These are phyloP conservation scores for Pachyramphus minor DNA, from an alignment of 2,113 vertebrate genomes.

Conservation along the genomic window DNA sequence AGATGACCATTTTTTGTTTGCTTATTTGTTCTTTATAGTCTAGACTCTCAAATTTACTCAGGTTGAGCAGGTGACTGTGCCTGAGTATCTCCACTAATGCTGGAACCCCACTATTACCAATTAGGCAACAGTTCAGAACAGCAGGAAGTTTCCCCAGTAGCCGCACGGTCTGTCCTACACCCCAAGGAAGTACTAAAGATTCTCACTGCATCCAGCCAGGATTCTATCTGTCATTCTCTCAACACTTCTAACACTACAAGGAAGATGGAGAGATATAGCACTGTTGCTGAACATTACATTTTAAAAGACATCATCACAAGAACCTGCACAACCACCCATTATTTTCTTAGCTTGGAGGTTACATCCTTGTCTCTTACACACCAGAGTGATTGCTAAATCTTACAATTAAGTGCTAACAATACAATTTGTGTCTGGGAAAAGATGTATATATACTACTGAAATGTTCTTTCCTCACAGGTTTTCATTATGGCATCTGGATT, in stretches of 20 bases:
- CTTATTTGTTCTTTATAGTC: neutral
- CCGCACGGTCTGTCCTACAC: accelerated
- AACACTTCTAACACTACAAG: neutral
- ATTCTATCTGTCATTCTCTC: neutral
- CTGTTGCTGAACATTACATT: neutral
- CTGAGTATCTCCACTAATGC: neutral
- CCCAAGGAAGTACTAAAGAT: neutral
- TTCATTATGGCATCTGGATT: neutral
- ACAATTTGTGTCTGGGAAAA: neutral
- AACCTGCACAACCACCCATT: neutral
- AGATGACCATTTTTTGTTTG: neutral
- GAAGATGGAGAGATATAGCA: neutral
- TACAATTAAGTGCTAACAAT: no score
- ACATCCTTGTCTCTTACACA: neutral
- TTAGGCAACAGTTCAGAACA: neutral
- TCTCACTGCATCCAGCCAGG: neutral
- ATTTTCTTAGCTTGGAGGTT: neutral
- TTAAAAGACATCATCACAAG: neutral
- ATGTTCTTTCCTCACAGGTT: neutral
- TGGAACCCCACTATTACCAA: neutral
- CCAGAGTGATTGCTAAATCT: neutral
- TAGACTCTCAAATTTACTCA: neutral
- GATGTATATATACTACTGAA: neutral
- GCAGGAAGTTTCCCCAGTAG: neutral
- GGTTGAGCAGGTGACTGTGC: neutral